Evolutionary conservation across 2,888 invertebrate genomes (phyloP).

Genomic region (Ophion ellenae): DNA sequence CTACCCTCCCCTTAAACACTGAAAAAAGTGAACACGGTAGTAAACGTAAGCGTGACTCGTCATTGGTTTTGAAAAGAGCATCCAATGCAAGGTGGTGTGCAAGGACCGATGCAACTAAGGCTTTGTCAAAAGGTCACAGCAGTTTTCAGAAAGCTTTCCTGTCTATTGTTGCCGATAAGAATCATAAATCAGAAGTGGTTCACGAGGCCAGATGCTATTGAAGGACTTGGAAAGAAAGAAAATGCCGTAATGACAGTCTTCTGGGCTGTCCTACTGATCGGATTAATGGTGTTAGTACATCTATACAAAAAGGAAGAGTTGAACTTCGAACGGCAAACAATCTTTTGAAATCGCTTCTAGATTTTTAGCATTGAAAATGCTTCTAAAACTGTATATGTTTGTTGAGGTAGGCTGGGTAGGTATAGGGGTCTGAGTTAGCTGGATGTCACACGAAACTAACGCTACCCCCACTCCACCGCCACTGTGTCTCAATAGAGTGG

Average conservation of each 20-base stretch:
- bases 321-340: conserved; percentile 5
- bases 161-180: background rate
- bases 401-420: too few species aligned
- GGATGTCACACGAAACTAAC: too few species aligned
- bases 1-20: too few species aligned
- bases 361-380: too few species aligned
- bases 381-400: too few species aligned
- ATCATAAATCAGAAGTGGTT: background rate
- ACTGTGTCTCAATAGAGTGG: too few species aligned
- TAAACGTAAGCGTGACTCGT: background rate
- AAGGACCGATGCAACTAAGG: conserved; percentile 11
- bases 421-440: too few species aligned
- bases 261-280: background rate
- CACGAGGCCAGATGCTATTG: conserved; percentile 3
- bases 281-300: background rate
- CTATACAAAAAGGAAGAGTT: background rate
- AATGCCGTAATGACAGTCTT: background rate
- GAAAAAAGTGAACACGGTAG: background rate
- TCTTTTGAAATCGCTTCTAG: background rate
- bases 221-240: background rate
- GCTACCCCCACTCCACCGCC: too few species aligned
- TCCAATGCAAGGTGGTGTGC: background rate
- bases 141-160: conserved; percentile 1
- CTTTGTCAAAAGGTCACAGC: background rate
- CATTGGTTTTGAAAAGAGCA: background rate